phyloP scores from a whole-genome alignment of 2,888 invertebrate species.

The Cecidostiba fungosa region DNA sequence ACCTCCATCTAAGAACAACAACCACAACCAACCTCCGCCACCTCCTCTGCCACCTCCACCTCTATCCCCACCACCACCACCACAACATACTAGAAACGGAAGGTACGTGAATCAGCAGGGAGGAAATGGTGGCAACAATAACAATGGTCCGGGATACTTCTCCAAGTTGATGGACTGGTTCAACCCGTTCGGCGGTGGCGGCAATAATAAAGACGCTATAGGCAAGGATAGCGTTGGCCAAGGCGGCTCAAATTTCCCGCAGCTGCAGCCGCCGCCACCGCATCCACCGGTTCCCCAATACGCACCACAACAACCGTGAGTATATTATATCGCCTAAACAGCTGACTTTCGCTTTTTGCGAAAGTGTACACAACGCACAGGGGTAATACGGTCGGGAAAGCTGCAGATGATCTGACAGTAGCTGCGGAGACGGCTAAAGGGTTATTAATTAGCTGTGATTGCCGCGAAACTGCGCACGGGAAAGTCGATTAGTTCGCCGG shows the following conservation, averaged over 20 bases:
- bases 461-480: conserved; percentile 17
- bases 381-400: conserved; percentile 43
- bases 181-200: conserved; percentile 80
- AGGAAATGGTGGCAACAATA: not conserved
- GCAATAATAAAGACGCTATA: not conserved
- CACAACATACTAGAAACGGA: conserved; percentile 67
- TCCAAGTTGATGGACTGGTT: conserved; percentile 84
- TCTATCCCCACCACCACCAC: not conserved
- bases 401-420: not conserved
- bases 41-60: conserved; percentile 18
- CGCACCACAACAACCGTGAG: conserved; percentile 65
- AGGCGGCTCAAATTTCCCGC: conserved; percentile 64
- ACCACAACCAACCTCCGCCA: conserved; percentile 6
- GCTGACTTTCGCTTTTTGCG: conserved; percentile 49
- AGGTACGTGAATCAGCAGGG: conserved; percentile 66
- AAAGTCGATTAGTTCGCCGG: conserved; percentile 37
- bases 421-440: conserved; percentile 5
- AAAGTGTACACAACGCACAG: conserved; percentile 7
- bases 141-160: conserved; percentile 77
- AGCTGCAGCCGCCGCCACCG: conserved; percentile 61
- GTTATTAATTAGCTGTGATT: conserved; percentile 52
- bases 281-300: conserved; percentile 58
- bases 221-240: conserved; percentile 54
- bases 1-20: not conserved
- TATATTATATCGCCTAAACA: conserved; percentile 11